Base-by-base conservation (phyloP, 64 coral and sea anemone species). In the Dendrophyllia cribrosa region DNA sequence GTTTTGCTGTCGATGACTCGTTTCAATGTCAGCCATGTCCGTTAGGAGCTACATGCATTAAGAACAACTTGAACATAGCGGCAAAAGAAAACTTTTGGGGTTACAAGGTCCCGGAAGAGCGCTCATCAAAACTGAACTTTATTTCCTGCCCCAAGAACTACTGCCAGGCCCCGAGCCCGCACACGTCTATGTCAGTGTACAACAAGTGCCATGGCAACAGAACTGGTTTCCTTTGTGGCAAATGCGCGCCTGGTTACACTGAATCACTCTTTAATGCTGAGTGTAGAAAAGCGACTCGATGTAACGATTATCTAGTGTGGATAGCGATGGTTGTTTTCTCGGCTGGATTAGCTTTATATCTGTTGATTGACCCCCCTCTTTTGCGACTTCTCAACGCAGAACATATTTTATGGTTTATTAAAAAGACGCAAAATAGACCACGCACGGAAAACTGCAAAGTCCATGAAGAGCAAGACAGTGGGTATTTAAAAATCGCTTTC, bases 401-500 rank as follows among this genome's bases (percentile, higher is more conserved):
- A 25, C 69, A 91, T 4, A 59, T 78, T 14, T 26, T 87, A 4
- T 95, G 93, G 93, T 95, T 95, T 11, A 87, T 58, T 13, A 68
- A 45, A 49, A 72, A 77, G 53, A 76, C 58, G 0, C 19, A 16
- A 24, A 75, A 59, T 17, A 13, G 14, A 26, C 62, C 59, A 45
- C 15, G 16, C 23, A 45, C 53, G 43, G 24, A 92, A 25, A 51
- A 0, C 14, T 8, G 43, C 2, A 13, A 91, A 6, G 58, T 45
- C 11, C 5, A 68, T 48, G 74, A 66, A 15, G 12, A 74, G 7
- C 46, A 26, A 5, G 88, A 76, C 50, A 70, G 56, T 72, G 94
- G 89, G 3, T 95, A 95, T 19, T 45, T 74, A 23, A 95, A 95
- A 80, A 75, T 95, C 21, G 88, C 79, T 4, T 95, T 95, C 75